Evolutionary conservation across 2,113 vertebrate species (phyloP).

Genomic region (Pavo muticus): DNA sequence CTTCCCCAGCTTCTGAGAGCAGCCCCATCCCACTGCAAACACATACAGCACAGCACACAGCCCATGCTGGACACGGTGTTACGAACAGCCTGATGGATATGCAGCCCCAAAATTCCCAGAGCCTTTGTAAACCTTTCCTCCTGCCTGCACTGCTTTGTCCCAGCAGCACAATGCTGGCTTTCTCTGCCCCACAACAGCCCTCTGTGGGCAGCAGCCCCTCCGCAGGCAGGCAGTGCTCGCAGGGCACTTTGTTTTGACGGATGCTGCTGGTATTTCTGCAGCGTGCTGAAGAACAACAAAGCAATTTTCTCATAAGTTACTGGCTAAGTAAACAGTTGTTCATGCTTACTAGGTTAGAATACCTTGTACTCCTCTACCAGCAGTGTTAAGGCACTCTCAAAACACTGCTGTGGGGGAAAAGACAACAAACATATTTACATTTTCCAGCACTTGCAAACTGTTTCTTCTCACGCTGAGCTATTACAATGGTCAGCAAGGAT

Average conservation of each 20-base stretch:
- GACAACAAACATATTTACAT: neutral
- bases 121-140: conserved; percentile 37
- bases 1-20: neutral
- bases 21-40: neutral
- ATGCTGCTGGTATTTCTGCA: neutral
- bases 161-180: conserved; percentile 42
- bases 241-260: conserved; percentile 23
- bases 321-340: conserved; percentile 58
- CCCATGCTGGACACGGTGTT: neutral
- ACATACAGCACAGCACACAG: neutral
- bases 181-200: conserved; percentile 60
- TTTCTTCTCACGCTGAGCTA: neutral
- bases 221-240: neutral
- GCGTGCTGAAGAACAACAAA: conserved; percentile 16
- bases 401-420: neutral
- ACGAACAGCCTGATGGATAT: neutral
- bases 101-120: conserved; percentile 30
- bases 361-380: neutral
- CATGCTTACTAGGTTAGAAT: conserved; percentile 27
- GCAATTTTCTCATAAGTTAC: neutral
- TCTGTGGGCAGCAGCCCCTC: conserved; percentile 34
- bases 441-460: neutral
- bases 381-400: neutral
- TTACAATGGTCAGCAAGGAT: neutral
- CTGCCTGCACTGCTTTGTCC: conserved; percentile 26